Evolutionary conservation across 2,888 invertebrate species (phyloP), one percentile per base, ranked within the genome.

Genomic region (Nipponacmea schrenckii): DNA sequence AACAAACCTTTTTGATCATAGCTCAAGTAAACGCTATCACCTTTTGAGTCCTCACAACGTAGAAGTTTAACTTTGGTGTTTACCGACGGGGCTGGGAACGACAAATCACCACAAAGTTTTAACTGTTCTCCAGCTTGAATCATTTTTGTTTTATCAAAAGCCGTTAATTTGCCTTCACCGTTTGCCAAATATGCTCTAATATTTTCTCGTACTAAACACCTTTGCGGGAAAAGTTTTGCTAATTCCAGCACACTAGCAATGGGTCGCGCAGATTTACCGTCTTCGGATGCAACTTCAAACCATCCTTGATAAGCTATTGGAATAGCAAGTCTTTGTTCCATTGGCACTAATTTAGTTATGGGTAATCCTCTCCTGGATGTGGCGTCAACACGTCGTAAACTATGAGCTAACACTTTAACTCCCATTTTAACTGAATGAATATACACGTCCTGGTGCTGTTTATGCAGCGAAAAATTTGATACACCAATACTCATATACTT

Each of bases 261-360:
- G 83, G 96, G 95, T 77, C 95, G 92, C 12, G 96, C 95, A 31
- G 96, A 94, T 81, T 95, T 91, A 0, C 97, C 97, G 89, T 97
- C 96, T 90, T 97, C 97, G 86, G 96, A 96, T 46, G 97, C 91
- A 68, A 97, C 92, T 89, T 97, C 97, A 89, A 97, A 97, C 90
- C 94, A 97, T 12, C 97, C 97, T 79, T 94, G 92, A 89, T 96
- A 97, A 0, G 94, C 93, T 83, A 96, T 94, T 8, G 97, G 97
- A 75, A 97, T 96, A 68, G 95, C 94, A 77, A 97, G 92, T 85
- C 96, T 92, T 10, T 86, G 87, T 63, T 86, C 83, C 46, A 86
- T 72, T 5, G 83, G 67, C 24, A 79, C 72, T 4, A 85, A 70
- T 26, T 81, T 72, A 20, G 75, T 72, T 20, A 74, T 74, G 5